These are phyloP conservation scores for Rhagoletis pomonella DNA, from an alignment of 1,140 invertebrate genomes.

Conservation along the genomic window DNA sequence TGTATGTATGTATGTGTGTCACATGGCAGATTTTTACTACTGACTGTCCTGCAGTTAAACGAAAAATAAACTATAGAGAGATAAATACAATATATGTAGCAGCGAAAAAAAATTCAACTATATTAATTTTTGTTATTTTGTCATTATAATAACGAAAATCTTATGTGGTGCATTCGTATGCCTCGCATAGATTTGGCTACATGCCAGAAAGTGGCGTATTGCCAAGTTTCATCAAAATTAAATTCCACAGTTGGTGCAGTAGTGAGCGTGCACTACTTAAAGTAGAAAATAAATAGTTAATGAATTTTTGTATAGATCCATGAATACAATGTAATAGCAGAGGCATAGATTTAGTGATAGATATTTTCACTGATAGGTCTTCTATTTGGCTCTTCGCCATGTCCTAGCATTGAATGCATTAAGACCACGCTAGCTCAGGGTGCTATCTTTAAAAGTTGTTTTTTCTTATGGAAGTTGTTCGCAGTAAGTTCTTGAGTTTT, in stretches of 20 bases:
- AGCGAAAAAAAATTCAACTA: constrained; percentile 43
- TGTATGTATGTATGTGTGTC: neutral
- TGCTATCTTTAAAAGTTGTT: too few species aligned
- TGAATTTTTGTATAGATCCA: neutral
- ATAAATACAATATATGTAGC: neutral
- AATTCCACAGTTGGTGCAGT: constrained; percentile 26
- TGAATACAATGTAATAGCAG: neutral
- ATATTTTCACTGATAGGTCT: too few species aligned
- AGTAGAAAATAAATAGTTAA: neutral
- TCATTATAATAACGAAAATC: constrained; percentile 45
- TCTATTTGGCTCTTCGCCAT: too few species aligned
- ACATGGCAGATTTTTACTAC: neutral
- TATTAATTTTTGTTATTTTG: constrained; percentile 43
- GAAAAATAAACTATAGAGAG: neutral
- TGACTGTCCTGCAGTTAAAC: constrained; percentile 2
- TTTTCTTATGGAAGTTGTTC: too few species aligned
- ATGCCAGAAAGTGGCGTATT: constrained; percentile 14
- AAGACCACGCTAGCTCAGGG: too few species aligned
- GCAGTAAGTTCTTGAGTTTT: too few species aligned
- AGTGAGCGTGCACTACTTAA: too few species aligned
- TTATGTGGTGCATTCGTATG: neutral
- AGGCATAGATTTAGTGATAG: neutral
- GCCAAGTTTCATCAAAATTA: constrained; percentile 24
- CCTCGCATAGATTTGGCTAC: constrained; percentile 21
- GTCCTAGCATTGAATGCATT: too few species aligned